Evolutionary conservation across 2,888 invertebrate genomes (phyloP).

Genomic region (Odontomyia ornata): DNA sequence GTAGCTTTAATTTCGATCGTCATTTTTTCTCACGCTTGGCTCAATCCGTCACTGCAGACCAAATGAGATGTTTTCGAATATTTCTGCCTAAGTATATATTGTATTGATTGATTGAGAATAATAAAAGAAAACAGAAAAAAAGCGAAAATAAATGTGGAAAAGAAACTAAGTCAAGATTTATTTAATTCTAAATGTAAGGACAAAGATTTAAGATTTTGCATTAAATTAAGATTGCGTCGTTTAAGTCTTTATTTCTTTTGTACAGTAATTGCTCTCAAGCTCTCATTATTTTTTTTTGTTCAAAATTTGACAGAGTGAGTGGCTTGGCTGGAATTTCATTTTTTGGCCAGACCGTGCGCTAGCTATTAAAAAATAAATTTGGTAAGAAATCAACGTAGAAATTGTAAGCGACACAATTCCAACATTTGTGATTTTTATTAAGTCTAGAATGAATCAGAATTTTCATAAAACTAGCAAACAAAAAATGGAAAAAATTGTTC

Average conservation of each 20-base stretch:
- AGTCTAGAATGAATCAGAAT: too few species aligned
- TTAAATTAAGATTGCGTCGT: not conserved
- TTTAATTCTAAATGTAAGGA: conserved; percentile 21
- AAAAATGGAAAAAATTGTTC: not conserved
- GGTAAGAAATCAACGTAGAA: conserved; percentile 1
- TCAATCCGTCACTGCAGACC: not conserved
- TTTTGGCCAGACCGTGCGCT: not conserved
- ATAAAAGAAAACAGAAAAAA: too few species aligned
- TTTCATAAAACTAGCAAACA: too few species aligned
- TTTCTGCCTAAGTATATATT: conserved; percentile 10
- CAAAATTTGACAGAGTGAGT: not conserved
- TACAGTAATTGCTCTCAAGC: not conserved
- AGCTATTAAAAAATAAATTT: not conserved
- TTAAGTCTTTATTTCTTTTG: not conserved
- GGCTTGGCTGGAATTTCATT: not conserved
- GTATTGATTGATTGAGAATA: not conserved
- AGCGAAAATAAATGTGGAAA: conserved; percentile 11
- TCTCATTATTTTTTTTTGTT: not conserved
- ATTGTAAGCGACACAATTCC: too few species aligned
- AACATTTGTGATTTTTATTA: too few species aligned
- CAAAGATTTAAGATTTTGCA: conserved; percentile 15
- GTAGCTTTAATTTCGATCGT: not conserved
- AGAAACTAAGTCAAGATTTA: conserved; percentile 41
- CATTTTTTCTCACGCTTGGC: not conserved
- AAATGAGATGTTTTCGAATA: conserved; percentile 6